A percentile compares a stretch with the other conserved stretches of the same genome.
Conservation (phyloP, 2,797 vertebrate genomes). For the Tokudaia tokunoshimensis region DNA sequence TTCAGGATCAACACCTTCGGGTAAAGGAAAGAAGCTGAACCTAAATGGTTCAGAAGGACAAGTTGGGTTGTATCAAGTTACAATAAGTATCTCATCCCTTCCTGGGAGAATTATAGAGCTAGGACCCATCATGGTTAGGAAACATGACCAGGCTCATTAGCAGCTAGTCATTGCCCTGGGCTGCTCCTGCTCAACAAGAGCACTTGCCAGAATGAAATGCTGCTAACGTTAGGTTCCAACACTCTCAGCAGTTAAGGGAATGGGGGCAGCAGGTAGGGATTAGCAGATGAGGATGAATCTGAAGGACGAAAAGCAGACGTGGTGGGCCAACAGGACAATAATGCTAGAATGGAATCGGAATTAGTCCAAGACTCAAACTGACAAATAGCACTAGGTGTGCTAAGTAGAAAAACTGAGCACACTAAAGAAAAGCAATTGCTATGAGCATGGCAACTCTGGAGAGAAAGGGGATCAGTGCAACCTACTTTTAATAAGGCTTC, state of each 20-base stretch:
- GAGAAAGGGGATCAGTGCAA: background rate
- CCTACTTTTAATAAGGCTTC: background rate
- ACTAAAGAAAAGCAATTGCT: conserved; percentile 20
- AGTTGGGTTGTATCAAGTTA: background rate
- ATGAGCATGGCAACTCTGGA: background rate
- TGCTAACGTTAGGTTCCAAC: background rate
- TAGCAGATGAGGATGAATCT: background rate
- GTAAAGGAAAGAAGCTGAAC: conserved; percentile 31
- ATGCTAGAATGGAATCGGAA: background rate
- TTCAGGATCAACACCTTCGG: conserved; percentile 19
- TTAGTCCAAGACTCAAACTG: background rate
- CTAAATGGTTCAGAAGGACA: background rate
- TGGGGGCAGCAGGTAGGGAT: background rate
- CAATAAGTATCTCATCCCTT: background rate
- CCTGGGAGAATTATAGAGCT: background rate
- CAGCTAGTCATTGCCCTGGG: background rate
- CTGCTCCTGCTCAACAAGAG: background rate
- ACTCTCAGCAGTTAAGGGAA: background rate
- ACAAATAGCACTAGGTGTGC: background rate
- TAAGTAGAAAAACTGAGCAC: conserved; percentile 46
- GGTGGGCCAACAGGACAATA: background rate
- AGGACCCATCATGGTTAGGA: background rate
- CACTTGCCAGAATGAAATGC: conserved; percentile 30
- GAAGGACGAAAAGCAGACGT: background rate
- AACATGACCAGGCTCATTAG: background rate